phyloP scores from a whole-genome alignment of 2,113 vertebrate species.

The Takifugu bimaculatus region DNA sequence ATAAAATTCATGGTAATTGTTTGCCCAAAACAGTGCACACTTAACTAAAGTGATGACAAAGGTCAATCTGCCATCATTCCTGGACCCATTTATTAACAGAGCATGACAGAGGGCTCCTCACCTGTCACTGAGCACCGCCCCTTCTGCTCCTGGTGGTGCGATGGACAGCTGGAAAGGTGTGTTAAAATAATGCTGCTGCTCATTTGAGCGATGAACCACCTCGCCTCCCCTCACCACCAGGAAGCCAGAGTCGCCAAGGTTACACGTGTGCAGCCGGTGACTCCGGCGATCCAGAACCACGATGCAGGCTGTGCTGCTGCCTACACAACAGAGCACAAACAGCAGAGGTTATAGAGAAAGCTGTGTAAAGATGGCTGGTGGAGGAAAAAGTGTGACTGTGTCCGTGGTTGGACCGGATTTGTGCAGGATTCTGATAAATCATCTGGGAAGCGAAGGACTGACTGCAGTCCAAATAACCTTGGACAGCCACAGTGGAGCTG shows the following conservation, averaged over 20 bases:
- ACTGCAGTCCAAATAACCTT: conserved; percentile 31
- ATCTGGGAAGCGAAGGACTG: background rate
- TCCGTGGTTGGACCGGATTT: background rate
- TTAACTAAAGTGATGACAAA: too few relatives aligned
- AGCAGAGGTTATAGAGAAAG: background rate
- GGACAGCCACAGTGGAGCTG: conserved; percentile 18
- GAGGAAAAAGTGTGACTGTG: too few relatives aligned
- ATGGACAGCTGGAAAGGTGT: conserved; percentile 97
- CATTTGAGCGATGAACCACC: conserved; percentile 94
- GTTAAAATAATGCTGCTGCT: conserved; percentile 94
- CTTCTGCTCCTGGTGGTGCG: conserved; percentile 90
- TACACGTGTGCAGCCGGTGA: conserved; percentile 92
- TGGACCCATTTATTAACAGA: background rate
- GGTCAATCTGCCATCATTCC: background rate
- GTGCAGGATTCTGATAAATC: background rate
- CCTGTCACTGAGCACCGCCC: conserved; percentile 84
- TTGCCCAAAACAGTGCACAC: too few relatives aligned
- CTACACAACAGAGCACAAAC: conserved; percentile 61
- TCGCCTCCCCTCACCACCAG: conserved; percentile 93
- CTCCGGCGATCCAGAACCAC: conserved; percentile 90
- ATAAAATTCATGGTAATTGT: background rate
- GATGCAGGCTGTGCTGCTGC: conserved; percentile 92
- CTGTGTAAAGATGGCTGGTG: too few relatives aligned
- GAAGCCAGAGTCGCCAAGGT: conserved; percentile 96
- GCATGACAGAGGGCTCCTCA: conserved; percentile 33